A percentile compares a stretch with the other conserved stretches of the same genome.
phyloP scores from a whole-genome alignment of 2,113 vertebrate species.

The Neoarius graeffei region DNA sequence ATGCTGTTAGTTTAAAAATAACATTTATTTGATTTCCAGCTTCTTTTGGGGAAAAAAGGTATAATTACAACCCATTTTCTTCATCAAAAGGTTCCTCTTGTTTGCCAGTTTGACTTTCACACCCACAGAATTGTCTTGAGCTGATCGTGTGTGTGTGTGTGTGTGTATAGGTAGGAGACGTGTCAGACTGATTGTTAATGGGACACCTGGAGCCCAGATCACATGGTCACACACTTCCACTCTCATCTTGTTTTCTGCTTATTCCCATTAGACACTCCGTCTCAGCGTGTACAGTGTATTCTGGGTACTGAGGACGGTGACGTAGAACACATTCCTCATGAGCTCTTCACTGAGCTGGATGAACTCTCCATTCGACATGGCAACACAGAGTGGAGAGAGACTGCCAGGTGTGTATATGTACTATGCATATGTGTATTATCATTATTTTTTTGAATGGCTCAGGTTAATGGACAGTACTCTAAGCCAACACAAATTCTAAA shows the following conservation, averaged over 20 bases:
- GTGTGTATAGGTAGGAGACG: background rate
- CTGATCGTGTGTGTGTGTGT: background rate
- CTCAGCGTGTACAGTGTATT: constrained; percentile 94
- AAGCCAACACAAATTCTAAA: background rate
- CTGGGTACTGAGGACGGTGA: constrained; percentile 93
- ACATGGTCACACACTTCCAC: background rate
- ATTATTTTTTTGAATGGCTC: background rate
- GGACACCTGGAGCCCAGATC: constrained; percentile 12
- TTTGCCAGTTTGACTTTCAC: background rate
- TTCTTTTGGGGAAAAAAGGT: background rate
- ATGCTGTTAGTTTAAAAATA: background rate
- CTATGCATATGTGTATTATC: constrained; percentile 50
- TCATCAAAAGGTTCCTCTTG: background rate
- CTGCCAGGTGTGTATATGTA: constrained; percentile 73
- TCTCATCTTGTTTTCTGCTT: background rate
- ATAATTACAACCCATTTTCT: background rate
- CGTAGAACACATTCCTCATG: constrained; percentile 91
- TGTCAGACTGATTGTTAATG: constrained; percentile 24
- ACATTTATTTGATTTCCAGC: background rate
- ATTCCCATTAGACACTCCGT: constrained; percentile 84
- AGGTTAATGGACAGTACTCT: background rate
- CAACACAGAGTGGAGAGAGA: constrained; percentile 93
- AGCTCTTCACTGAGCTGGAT: constrained; percentile 97
- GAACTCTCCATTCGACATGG: constrained; percentile 83
- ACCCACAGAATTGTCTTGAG: background rate